Percentiles rank a stretch among this genome's conserved stretches.
Evolutionary conservation across 1,140 invertebrate genomes (phyloP).

Genomic region (Cotesia typhae): DNA sequence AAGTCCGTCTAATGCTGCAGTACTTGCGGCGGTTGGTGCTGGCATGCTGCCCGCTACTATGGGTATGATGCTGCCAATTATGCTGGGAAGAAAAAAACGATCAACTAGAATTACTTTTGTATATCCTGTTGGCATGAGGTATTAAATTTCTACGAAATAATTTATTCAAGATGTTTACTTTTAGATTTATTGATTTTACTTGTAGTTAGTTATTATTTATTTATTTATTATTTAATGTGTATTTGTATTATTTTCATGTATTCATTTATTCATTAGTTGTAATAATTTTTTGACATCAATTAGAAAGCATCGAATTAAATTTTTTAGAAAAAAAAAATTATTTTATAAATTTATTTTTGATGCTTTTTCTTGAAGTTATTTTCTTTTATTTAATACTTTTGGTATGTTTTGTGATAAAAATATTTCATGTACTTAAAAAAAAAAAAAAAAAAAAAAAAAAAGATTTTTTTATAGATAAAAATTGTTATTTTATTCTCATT

Average conservation of each 20-base stretch:
- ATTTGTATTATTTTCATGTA: constrained; percentile 34
- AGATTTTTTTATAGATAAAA: background rate
- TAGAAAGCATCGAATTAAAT: background rate
- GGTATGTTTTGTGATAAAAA: no score
- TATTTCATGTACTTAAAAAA: constrained; percentile 4
- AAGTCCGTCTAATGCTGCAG: constrained; percentile 64
- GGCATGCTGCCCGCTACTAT: constrained; percentile 81
- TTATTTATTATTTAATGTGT: constrained; percentile 36
- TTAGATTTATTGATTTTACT: constrained; percentile 24
- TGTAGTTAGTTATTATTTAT: constrained; percentile 13
- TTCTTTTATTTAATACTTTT: background rate
- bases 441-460: constrained; percentile 1
- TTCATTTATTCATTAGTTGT: constrained; percentile 48
- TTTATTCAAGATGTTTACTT: constrained; percentile 12
- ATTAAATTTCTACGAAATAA: no score
- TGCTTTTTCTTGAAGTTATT: no score
- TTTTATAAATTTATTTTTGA: no score
- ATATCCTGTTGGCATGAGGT: no score
- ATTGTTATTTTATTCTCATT: constrained; percentile 19
- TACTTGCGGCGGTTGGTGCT: constrained; percentile 77
- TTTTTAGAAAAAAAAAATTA: no score
- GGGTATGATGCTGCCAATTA: constrained; percentile 81
- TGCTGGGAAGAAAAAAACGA: constrained; percentile 69
- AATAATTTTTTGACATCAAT: background rate
- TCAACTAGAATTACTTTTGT: constrained; percentile 13